Percentiles rank a stretch among this genome's conserved stretches.
Evolutionary conservation across 2,888 invertebrate genomes (phyloP).

Genomic region (Xanthia icteritia): DNA sequence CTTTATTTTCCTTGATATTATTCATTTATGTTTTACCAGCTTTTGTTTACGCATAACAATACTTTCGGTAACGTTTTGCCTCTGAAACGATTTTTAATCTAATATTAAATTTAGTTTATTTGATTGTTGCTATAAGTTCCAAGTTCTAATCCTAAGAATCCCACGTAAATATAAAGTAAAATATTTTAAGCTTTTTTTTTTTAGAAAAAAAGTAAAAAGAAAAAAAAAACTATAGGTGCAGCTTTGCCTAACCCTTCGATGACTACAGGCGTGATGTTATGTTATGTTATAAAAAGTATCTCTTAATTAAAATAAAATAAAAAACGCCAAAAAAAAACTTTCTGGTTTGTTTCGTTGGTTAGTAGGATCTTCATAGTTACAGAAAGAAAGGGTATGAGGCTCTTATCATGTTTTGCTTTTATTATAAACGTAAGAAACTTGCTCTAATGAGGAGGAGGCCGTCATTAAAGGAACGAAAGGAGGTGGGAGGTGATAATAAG

Average conservation of each 20-base stretch:
- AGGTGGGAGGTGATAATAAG: constrained; percentile 82
- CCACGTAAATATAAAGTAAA: not conserved
- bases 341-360: constrained; percentile 22
- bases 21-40: not conserved
- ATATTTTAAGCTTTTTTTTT: too few relatives aligned
- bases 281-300: not conserved
- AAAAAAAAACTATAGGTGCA: too few relatives aligned
- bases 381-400: constrained; percentile 46
- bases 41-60: not conserved
- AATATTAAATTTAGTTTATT: too few relatives aligned
- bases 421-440: constrained; percentile 63
- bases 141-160: not conserved
- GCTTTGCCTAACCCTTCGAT: too few relatives aligned
- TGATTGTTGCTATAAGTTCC: not conserved
- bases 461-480: constrained; percentile 75
- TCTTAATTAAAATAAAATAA: constrained; percentile 14
- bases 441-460: constrained; percentile 75
- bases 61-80: too few relatives aligned
- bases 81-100: not conserved
- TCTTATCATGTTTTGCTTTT: constrained; percentile 59
- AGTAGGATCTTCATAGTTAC: constrained; percentile 15
- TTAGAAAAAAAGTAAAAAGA: too few relatives aligned
- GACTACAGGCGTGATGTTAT: too few relatives aligned
- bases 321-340: not conserved
- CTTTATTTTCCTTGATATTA: constrained; percentile 10